Evolutionary conservation across 2,113 vertebrate genomes (phyloP), one percentile per base, ranked within the genome.

Genomic region (Albula goreensis): DNA sequence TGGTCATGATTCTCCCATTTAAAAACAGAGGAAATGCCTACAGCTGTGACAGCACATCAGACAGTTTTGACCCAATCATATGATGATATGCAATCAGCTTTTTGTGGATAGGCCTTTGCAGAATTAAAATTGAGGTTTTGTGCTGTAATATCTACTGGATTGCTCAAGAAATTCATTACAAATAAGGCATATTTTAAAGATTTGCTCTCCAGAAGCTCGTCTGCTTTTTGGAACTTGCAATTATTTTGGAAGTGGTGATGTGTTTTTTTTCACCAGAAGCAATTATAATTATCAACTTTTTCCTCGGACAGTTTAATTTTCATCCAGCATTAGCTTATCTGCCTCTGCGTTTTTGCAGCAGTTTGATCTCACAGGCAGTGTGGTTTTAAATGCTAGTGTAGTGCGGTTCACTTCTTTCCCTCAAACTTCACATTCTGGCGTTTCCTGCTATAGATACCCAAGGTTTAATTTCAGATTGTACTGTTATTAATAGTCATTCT

Each of bases 291-390:
- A 74, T 74, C 70, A 74, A 8, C 70, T 74, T 31, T 41, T 74
- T 74, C n/a, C n/a, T 74, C 22, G 70, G 70, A 74, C 70, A 74
- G 70, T 74, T 74, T 74, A 74, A 74, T 74, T 74, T 74, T 74
- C 70, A 74, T 74, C 70, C n/a, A 31, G 70, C 70, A 74, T 74
- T 80, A 80, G 50, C 79, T 80, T 80, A 51, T 49, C 79, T 80
- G 50, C 50, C 4, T 19, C 25, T 80, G 48, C 15, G 50, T 50
- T 80, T 50, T 22, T 80, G 15, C 79, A 50, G 19, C 22, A 74
- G 70, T 31, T 74, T 74, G 70, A 74, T 74, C 70, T 74, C n/a
- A 74, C n/a, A 31, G 70, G 70, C n/a, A 74, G 70, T 31, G 70
- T 74, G 70, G 9, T 74, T 74, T 74, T 74, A 74, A 74, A 74